Conservation (phyloP, 1,140 invertebrate genomes). For the Psilanteris sp. region DNA sequence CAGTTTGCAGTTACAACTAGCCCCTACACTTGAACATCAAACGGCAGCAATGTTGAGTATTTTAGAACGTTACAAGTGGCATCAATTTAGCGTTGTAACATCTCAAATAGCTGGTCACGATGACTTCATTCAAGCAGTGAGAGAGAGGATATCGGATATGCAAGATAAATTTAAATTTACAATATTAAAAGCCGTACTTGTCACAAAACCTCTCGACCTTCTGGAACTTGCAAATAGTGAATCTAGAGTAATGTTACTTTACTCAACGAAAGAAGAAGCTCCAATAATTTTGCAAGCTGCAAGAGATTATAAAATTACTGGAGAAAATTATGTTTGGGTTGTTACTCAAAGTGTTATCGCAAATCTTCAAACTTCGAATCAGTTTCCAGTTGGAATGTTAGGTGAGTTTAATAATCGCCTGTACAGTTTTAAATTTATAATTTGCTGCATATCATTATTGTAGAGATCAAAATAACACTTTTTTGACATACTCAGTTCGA, state of each 20-base stretch:
- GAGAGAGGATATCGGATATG: slow-evolving; percentile 90
- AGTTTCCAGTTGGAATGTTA: slow-evolving; percentile 95
- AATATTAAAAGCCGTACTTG: slow-evolving; percentile 90
- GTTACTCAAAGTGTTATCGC: slow-evolving; percentile 96
- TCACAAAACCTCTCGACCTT: slow-evolving; percentile 85
- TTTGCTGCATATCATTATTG: no score
- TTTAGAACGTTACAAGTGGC: slow-evolving; percentile 96
- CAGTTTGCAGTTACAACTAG: slow-evolving; percentile 92
- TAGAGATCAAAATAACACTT: no score
- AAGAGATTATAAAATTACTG: slow-evolving; percentile 90
- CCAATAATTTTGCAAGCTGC: slow-evolving; percentile 90
- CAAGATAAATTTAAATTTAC: slow-evolving; percentile 94
- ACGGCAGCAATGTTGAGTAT: slow-evolving; percentile 96
- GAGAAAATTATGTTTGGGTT: slow-evolving; percentile 97
- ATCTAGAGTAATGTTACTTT: slow-evolving; percentile 95
- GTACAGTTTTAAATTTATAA: no score
- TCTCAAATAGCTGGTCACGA: slow-evolving; percentile 95
- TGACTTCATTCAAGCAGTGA: slow-evolving; percentile 95
- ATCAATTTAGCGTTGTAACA: slow-evolving; percentile 96
- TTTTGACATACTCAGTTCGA: no score
- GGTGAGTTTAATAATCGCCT: no score
- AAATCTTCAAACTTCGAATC: slow-evolving; percentile 86
- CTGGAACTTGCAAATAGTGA: slow-evolving; percentile 92
- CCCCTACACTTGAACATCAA: slow-evolving; percentile 95
- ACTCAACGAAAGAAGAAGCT: slow-evolving; percentile 93